Percentiles rank a stretch among this genome's conserved stretches.
phyloP scores from a whole-genome alignment of 2,888 invertebrate genomes.

The Pyrochroa serraticornis region DNA sequence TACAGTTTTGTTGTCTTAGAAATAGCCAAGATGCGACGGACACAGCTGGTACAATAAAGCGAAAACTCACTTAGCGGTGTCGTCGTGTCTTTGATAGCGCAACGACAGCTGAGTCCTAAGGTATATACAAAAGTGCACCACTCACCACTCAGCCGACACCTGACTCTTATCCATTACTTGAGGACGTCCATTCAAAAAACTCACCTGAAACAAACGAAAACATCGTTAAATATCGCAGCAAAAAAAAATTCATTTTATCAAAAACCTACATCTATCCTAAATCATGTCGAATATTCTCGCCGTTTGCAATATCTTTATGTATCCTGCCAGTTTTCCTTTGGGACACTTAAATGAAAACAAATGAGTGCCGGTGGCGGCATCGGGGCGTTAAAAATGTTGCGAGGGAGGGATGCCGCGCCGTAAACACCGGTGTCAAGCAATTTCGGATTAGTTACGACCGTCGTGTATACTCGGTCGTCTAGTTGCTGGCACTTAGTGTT shows the following conservation, averaged over 20 bases:
- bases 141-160: slow-evolving; percentile 11
- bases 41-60: slow-evolving; percentile 44
- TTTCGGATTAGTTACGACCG: slow-evolving; percentile 23
- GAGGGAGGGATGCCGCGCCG: slow-evolving; percentile 12
- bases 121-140: slow-evolving; percentile 27
- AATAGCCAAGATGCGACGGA: slow-evolving; percentile 36
- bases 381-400: slow-evolving; percentile 21
- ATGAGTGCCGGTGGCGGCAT: slow-evolving; percentile 35
- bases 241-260: neutral
- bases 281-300: slow-evolving; percentile 34
- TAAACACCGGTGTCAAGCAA: slow-evolving; percentile 25
- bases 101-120: slow-evolving; percentile 47
- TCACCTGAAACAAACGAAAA: slow-evolving; percentile 33
- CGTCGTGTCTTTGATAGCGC: slow-evolving; percentile 42
- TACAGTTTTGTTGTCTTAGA: slow-evolving; percentile 14
- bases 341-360: slow-evolving; percentile 51
- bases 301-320: slow-evolving; percentile 39
- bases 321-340: slow-evolving; percentile 41
- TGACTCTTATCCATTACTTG: slow-evolving; percentile 13
- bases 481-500: slow-evolving; percentile 31
- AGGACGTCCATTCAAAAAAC: neutral
- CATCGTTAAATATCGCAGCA: slow-evolving; percentile 19
- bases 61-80: slow-evolving; percentile 42
- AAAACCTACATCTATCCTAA: slow-evolving; percentile 10
- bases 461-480: slow-evolving; percentile 12